Evolutionary conservation across 1,140 invertebrate genomes (phyloP), one percentile per base, ranked within the genome.

Genomic region (Drosophila sp.): DNA sequence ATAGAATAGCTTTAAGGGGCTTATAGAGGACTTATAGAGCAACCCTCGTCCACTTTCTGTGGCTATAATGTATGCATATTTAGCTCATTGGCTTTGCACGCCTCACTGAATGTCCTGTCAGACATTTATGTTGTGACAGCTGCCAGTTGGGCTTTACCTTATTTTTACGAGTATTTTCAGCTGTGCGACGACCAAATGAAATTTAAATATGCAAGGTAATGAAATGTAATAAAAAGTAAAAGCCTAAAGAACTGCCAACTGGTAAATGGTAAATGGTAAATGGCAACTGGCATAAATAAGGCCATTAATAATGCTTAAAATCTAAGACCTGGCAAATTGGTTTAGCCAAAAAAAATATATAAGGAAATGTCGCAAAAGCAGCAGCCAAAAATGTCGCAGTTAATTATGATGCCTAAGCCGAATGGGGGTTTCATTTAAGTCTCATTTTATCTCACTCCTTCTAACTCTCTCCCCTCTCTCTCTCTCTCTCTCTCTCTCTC

Each of bases 301-400:
- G 16, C 71, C 64, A 86, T 86, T 79, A 87, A 86, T 86, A 86
- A 89, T 79, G 82, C 82, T 86, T 86, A 86, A 86, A 86, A 81
- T 87, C 76, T 87, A 81, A 86, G 78, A 81, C 82, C 66, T 81
- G 82, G 82, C 82, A 86, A 86, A 86, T 86, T 86, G 81, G 81
- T 81, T 87, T 86, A 78, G 81, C 70, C 43, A 53, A 29, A 36
- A 53, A 38, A 54, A 62, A 62, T n/a, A n/a, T n/a, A n/a, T n/a
- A n/a, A n/a, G n/a, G n/a, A 70, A 59, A 41, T 78, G 54, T 25
- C 53, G 46, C 63, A 36, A 62, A 59, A 27, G 64, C 74, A 72
- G 46, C 72, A 73, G 40, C 61, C 46, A 62, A 76, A 89, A 89
- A 71, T 89, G 72, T 89, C 83, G 72, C 79, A 89, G 83, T 83